Conservation (phyloP, 2,113 vertebrate genomes). For the Dermatemys mawii region DNA sequence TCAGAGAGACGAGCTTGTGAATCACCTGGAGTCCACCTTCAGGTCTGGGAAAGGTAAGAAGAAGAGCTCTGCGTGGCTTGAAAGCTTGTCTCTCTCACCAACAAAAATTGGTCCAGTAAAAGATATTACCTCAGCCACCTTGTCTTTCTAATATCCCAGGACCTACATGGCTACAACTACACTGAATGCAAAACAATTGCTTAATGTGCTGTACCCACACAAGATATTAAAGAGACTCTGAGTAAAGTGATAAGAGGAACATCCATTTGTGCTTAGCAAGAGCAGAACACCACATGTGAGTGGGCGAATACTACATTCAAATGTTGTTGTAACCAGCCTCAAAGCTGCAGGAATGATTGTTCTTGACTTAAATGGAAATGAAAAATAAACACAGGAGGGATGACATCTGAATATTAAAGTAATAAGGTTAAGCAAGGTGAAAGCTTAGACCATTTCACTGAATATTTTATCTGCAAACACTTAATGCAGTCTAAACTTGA, state of each 20-base stretch:
- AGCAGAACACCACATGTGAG: background rate
- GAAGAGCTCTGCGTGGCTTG: background rate
- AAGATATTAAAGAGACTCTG: conserved; percentile 20
- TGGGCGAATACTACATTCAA: conserved; percentile 10
- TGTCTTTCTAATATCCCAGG: background rate
- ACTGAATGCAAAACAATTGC: background rate
- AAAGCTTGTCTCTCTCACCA: background rate
- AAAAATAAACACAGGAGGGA: conserved; percentile 30
- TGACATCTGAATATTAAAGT: conserved; percentile 16
- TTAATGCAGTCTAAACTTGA: conserved; percentile 37
- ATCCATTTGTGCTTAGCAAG: conserved; percentile 3
- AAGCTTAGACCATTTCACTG: conserved; percentile 7
- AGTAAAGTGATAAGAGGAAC: background rate
- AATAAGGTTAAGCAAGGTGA: conserved; percentile 35
- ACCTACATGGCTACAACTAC: background rate
- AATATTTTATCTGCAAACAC: conserved; percentile 6
- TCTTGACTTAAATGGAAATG: background rate
- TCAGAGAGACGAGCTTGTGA: background rate
- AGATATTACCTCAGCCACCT: background rate
- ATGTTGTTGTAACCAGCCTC: conserved; percentile 25
- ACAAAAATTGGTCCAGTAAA: background rate
- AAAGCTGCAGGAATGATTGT: conserved; percentile 29
- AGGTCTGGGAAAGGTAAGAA: background rate
- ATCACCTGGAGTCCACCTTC: background rate
- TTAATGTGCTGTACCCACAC: background rate